Percentiles rank a stretch among this genome's conserved stretches.
Evolutionary conservation across 2,888 invertebrate genomes (phyloP).

Genomic region (Latrodectus hesperus): DNA sequence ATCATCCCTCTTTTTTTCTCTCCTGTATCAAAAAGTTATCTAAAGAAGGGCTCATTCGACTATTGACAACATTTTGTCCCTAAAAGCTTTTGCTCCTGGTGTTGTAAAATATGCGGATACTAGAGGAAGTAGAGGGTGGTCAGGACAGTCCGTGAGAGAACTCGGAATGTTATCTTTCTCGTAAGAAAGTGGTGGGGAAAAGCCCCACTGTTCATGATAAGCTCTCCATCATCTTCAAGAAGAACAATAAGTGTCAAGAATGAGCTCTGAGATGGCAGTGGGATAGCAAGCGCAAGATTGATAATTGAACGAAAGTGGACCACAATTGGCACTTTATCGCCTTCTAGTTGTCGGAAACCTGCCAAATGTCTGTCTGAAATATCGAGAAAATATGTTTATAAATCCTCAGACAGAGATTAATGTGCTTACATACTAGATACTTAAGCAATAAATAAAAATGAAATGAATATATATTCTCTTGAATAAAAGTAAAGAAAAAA

Average conservation of each 20-base stretch:
- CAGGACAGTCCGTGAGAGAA: slow-evolving; percentile 4
- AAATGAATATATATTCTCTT: too few species aligned
- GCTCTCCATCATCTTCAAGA: slow-evolving; percentile 33
- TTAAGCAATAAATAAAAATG: too few species aligned
- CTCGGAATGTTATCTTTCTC: neutral
- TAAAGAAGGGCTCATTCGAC: too few species aligned
- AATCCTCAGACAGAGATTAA: too few species aligned
- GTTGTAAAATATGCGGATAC: slow-evolving; percentile 1
- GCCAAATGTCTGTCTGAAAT: neutral
- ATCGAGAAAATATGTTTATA: neutral
- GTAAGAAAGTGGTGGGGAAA: slow-evolving; percentile 7
- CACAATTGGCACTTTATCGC: slow-evolving; percentile 27
- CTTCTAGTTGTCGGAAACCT: too few species aligned
- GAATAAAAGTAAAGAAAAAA: too few species aligned
- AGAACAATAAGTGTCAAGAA: slow-evolving; percentile 60
- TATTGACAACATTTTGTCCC: too few species aligned
- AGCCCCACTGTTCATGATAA: slow-evolving; percentile 28
- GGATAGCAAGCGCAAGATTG: slow-evolving; percentile 38
- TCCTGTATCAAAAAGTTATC: too few species aligned
- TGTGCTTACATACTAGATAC: too few species aligned
- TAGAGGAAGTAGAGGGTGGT: neutral
- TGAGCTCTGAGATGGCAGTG: slow-evolving; percentile 50
- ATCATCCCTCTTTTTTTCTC: too few species aligned
- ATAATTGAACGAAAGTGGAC: slow-evolving; percentile 26
- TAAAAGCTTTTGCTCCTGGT: neutral